Evolutionary conservation across 2,113 vertebrate species (phyloP).

Genomic region (Lagopus leucura): DNA sequence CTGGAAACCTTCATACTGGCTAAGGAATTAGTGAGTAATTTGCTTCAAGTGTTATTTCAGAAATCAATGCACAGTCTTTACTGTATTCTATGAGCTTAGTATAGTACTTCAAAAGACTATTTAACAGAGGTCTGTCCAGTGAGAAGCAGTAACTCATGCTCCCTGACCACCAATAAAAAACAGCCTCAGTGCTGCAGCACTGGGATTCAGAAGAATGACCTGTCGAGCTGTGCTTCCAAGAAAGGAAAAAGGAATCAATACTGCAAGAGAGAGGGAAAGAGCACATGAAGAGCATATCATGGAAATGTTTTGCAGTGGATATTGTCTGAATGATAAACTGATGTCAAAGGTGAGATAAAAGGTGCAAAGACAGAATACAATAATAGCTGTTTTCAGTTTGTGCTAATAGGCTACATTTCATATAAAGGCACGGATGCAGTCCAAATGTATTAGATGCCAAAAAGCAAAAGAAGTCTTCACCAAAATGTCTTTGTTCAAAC

Average conservation of each 20-base stretch:
- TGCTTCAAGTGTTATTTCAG: neutral
- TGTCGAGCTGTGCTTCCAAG: neutral
- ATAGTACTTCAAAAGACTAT: neutral
- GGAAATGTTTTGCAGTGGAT: neutral
- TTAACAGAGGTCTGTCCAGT: neutral
- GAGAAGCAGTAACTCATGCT: neutral
- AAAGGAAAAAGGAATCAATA: neutral
- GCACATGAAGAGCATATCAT: neutral
- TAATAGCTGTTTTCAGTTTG: neutral
- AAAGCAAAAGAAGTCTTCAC: neutral
- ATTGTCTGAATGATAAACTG: neutral
- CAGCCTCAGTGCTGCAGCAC: neutral
- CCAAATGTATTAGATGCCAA: neutral
- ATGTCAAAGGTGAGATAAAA: neutral
- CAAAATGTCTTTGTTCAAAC: neutral
- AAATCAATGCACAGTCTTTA: neutral
- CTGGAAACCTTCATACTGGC: neutral
- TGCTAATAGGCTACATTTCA: neutral
- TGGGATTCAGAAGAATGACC: conserved; percentile 13
- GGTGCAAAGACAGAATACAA: neutral
- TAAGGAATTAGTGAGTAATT: neutral
- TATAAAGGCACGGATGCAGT: neutral
- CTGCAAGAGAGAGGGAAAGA: neutral
- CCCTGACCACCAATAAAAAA: neutral
- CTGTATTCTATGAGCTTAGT: neutral